Evolutionary conservation across 2,888 invertebrate species (phyloP).

Genomic region (Rotaria macrura): DNA sequence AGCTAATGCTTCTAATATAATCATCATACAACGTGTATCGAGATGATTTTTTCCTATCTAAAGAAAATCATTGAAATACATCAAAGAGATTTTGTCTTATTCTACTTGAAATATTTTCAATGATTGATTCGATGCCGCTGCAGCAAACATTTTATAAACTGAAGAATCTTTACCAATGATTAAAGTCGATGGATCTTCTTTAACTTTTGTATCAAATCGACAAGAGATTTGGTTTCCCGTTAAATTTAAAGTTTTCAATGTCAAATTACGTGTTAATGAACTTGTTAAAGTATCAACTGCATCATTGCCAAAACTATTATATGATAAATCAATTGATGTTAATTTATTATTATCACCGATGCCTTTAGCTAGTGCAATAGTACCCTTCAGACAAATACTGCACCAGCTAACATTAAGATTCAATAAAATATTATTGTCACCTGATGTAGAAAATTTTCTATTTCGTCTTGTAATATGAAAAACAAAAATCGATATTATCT

Average conservation of each 20-base stretch:
- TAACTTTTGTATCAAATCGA: neutral
- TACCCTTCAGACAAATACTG: constrained; percentile 2
- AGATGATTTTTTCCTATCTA: constrained; percentile 12
- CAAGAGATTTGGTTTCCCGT: neutral
- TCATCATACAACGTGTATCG: neutral
- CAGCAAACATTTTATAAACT: neutral
- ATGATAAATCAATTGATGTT: neutral
- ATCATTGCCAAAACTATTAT: constrained; percentile 15
- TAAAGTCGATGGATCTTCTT: neutral
- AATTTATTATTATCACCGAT: constrained; percentile 4
- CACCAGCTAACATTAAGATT: neutral
- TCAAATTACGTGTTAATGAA: neutral
- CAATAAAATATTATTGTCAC: neutral
- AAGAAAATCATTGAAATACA: neutral
- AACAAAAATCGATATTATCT: neutral
- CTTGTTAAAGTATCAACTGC: neutral
- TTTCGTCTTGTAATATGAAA: too few relatives aligned
- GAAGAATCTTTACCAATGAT: neutral
- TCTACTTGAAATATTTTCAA: neutral
- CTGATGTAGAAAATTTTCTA: neutral
- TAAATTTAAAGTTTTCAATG: neutral
- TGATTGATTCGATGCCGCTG: neutral
- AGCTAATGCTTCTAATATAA: neutral
- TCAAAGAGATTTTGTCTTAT: neutral
- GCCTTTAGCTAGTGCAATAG: neutral